Base-by-base conservation (phyloP, 2,888 invertebrate genomes). In the Aromia moschata region DNA sequence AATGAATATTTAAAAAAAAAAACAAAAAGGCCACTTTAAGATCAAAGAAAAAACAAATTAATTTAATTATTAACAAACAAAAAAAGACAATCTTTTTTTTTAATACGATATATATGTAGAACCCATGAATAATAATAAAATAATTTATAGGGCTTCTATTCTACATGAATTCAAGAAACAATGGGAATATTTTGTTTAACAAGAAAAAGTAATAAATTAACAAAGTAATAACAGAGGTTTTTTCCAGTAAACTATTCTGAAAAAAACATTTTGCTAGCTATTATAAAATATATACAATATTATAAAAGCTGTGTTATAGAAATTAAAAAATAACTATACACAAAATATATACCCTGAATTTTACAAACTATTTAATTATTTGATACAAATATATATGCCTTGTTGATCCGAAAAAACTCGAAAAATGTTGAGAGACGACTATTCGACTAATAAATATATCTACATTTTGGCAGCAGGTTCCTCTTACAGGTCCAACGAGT, bases 251-350 rank as follows among this genome's bases (percentile, higher is more conserved):
- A 63, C 58, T 56, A 58, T 58, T 63, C 55, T 56, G 58, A 55
- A 56, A 54, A 62, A 62, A 62, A 56, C 56, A 62, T 62, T 63
- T 58, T 60, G 46, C 63, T 63, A 63, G 47, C 45, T 58, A 57
- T 61, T 56, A 69, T 69, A 69, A 67, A 69, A 67, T 67, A 69
- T 69, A 67, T 67, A 69, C 64, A 69, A 64, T 61, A 62, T 63
- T 61, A 68, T 67, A 69, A 69, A 67, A 67, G 58, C 60, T 64
- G 67, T 64, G 60, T 60, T 62, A 67, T 61, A 64, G 60, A 63
- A 60, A 63, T 63, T 60, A 57, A 60, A 65, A 62, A 62, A 64
- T 61, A 56, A 64, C 64, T 61, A 61, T 58, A 59, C 56, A 62
- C 60, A 62, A 59, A 62, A 59, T 45, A 40, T 61, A 58, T 65